Evolutionary conservation across 2,113 vertebrate species (phyloP), one percentile per base, ranked within the genome.

Genomic region (Xiphophorus couchianus): DNA sequence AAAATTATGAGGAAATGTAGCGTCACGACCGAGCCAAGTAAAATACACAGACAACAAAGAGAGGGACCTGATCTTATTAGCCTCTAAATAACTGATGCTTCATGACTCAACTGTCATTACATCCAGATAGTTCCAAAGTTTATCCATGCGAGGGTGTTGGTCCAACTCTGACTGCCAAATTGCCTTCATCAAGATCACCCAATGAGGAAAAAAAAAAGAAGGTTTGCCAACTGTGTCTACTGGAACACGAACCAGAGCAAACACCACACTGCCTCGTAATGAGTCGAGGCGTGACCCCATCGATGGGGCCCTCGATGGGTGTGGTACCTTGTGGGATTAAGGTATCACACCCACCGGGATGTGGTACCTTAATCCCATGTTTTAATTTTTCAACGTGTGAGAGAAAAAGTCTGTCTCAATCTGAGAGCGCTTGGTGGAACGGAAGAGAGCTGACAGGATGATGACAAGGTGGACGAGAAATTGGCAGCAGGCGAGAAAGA

Each of bases 241-340:
- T 72, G 58, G 42, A 90, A 72, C 35, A 5, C 2, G 58, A 85
- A 84, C 86, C 92, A 90, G 90, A 82, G 67, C 72, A 93, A 93
- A 92, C 85, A 89, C 37, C 90, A 88, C 80, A 87, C 90, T 83
- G 69, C 78, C 58, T 83, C 67, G 48, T 82, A 83, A 87, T 85
- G 76, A 80, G 90, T 86, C 80, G 77, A 80, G 80, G 81, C 78
- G 37, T 81, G 79, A 88, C 86, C 33, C 33, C 33, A 35, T 35
- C 1, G 7, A 8, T 35, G 33, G 33, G 33, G 33, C 33, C 33
- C 33, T 35, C 33, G 33, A 7, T 35, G 33, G 33, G 33, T 7
- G 33, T 35, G 33, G 33, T 7, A 8, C 33, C 33, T 9, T 35
- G 33, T 35, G 33, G 33, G 33, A 35, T 35, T 35, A 35, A 35